phyloP scores from a whole-genome alignment of 2,888 invertebrate species.

The Octodonta nipae region DNA sequence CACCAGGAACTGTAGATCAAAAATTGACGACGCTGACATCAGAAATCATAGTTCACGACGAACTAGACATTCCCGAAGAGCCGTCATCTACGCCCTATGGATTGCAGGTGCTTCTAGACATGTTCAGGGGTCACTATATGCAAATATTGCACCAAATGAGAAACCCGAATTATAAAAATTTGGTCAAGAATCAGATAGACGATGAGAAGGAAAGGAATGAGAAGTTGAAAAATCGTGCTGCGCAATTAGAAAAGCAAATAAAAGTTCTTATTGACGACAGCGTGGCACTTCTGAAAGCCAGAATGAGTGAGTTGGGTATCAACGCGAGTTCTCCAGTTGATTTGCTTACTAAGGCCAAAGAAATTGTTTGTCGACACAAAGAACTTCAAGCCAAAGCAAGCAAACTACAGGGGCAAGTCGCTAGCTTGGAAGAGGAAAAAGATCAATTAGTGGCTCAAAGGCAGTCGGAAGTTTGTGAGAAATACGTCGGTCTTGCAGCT shows the following conservation, averaged over 20 bases:
- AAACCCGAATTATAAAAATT: slow-evolving; percentile 56
- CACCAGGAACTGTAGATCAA: slow-evolving; percentile 84
- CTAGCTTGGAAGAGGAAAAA: slow-evolving; percentile 63
- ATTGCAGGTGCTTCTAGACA: slow-evolving; percentile 73
- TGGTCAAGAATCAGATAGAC: slow-evolving; percentile 63
- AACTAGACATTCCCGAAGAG: slow-evolving; percentile 67
- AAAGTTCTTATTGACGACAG: slow-evolving; percentile 84
- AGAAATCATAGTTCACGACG: slow-evolving; percentile 57
- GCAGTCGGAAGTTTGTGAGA: slow-evolving; percentile 63
- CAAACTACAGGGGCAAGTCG: slow-evolving; percentile 72
- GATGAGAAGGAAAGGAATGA: slow-evolving; percentile 66
- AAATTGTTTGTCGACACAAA: slow-evolving; percentile 85
- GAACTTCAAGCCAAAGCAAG: slow-evolving; percentile 81
- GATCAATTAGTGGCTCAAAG: slow-evolving; percentile 56
- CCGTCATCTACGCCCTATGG: slow-evolving; percentile 72
- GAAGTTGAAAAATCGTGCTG: slow-evolving; percentile 67
- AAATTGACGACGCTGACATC: slow-evolving; percentile 67
- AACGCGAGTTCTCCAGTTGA: slow-evolving; percentile 76
- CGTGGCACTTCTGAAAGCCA: slow-evolving; percentile 70
- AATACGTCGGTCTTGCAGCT: slow-evolving; percentile 46
- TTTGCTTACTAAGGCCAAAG: slow-evolving; percentile 72
- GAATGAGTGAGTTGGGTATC: slow-evolving; percentile 85
- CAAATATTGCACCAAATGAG: slow-evolving; percentile 74
- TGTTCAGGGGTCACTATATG: slow-evolving; percentile 76
- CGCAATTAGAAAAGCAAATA: slow-evolving; percentile 87